phyloP scores from a whole-genome alignment of 2,797 vertebrate species.

The Petrocephalus sullivani region DNA sequence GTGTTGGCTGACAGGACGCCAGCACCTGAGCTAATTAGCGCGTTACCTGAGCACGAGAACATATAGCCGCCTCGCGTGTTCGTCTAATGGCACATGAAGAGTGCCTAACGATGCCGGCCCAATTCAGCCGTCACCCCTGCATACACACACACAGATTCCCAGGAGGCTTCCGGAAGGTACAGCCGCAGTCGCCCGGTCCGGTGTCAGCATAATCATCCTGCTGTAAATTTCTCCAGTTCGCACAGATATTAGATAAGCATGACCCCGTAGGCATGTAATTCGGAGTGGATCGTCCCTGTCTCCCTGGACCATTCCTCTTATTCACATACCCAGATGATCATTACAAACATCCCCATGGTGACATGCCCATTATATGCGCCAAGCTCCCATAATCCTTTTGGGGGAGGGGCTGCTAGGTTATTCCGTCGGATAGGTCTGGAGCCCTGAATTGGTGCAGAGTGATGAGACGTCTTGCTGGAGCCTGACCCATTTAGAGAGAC shows the following conservation, averaged over 20 bases:
- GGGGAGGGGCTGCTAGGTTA: neutral
- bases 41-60: constrained; percentile 60
- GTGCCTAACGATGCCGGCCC: constrained; percentile 62
- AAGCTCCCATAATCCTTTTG: neutral
- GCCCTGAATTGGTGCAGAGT: neutral
- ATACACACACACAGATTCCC: neutral
- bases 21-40: constrained; percentile 69
- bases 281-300: neutral
- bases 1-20: constrained; percentile 35
- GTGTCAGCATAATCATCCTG: constrained; percentile 31
- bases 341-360: neutral
- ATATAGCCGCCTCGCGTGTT: constrained; percentile 51
- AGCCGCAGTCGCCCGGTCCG: constrained; percentile 31
- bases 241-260: neutral
- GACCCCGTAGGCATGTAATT: neutral
- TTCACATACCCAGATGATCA: neutral
- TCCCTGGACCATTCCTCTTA: neutral
- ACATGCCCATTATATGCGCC: neutral
- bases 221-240: constrained; percentile 28
- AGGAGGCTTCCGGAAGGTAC: constrained; percentile 37
- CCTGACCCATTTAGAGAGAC: neutral
- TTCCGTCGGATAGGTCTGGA: neutral
- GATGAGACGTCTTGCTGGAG: neutral
- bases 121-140: neutral
- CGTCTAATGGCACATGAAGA: constrained; percentile 66